Conservation (phyloP, 1,140 invertebrate species). For the Lepeophtheirus salmonis region DNA sequence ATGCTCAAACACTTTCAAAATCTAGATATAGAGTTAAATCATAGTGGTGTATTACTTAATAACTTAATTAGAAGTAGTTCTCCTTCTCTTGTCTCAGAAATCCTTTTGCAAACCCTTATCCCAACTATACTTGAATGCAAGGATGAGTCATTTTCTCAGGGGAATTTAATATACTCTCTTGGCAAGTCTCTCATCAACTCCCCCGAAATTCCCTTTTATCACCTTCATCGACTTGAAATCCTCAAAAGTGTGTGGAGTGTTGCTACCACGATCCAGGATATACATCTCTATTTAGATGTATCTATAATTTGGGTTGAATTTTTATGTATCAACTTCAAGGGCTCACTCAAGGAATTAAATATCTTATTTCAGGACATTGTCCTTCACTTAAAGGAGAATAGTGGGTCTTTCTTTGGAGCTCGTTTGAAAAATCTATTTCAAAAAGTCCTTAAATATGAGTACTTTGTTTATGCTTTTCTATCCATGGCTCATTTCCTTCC, state of each 20-base stretch:
- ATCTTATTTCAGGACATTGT: neutral
- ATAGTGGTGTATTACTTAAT: neutral
- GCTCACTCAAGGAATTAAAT: neutral
- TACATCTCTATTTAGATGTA: neutral
- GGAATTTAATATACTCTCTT: neutral
- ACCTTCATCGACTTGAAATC: neutral
- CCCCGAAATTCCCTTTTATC: neutral
- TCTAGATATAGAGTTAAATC: neutral
- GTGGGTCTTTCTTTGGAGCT: too few relatives aligned
- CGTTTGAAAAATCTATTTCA: neutral
- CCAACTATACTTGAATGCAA: neutral
- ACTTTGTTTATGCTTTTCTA: neutral
- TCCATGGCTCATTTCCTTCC: neutral
- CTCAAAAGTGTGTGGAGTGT: neutral
- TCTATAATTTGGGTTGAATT: neutral
- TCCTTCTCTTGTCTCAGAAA: neutral
- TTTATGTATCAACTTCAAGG: neutral
- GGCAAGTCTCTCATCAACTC: neutral
- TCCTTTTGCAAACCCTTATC: neutral
- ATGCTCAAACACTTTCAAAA: neutral
- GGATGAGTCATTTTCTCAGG: neutral
- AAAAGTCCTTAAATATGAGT: neutral
- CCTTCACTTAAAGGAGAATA: neutral
- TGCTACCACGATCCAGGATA: neutral
- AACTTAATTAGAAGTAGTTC: neutral